Conservation (phyloP, 2,113 vertebrate species). For the Albula goreensis region DNA sequence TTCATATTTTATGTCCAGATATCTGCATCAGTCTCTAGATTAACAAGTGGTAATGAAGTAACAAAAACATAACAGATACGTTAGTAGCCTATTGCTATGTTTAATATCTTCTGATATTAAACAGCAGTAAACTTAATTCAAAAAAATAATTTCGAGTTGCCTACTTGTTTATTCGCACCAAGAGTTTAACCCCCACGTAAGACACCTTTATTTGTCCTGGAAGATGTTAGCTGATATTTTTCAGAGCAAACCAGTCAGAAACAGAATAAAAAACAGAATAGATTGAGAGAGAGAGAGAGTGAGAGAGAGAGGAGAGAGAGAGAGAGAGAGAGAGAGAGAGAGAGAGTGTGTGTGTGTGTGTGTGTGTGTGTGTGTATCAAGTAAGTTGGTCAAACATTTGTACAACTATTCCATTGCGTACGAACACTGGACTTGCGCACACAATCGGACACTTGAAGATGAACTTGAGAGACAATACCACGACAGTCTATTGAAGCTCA, state of each 20-base stretch:
- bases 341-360: conserved; percentile 58
- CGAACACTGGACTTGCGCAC: conserved; percentile 88
- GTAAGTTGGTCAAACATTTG: conserved; percentile 99
- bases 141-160: background rate
- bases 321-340: conserved; percentile 14
- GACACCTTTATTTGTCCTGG: background rate
- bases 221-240: background rate
- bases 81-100: background rate
- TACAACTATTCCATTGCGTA: conserved; percentile 95
- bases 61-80: background rate
- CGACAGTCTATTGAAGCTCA: conserved; percentile 96
- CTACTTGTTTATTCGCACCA: background rate
- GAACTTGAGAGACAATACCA: conserved; percentile 98
- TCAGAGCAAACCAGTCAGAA: too few species aligned
- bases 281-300: conserved; percentile 30
- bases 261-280: background rate
- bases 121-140: background rate
- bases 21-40: too few species aligned
- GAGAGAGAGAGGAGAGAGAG: conserved; percentile 9
- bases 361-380: conserved; percentile 78
- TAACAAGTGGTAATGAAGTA: background rate
- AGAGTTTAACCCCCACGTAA: background rate
- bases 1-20: background rate
- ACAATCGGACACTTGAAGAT: conserved; percentile 97
- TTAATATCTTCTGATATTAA: background rate